Evolutionary conservation across 2,888 invertebrate species (phyloP).

Genomic region (Cosmia pyralina): DNA sequence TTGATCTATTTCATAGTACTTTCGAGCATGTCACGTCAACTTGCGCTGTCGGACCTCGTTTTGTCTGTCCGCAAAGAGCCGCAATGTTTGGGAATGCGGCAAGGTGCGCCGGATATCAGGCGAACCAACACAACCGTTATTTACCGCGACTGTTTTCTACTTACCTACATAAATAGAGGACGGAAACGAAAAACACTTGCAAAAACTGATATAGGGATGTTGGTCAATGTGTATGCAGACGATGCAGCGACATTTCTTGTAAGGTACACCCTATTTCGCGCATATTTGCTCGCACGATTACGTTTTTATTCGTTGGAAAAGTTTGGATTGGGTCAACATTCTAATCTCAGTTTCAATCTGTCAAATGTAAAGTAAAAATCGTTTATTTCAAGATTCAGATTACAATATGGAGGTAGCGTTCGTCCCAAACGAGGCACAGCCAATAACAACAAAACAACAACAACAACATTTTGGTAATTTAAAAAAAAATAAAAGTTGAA

Average conservation of each 20-base stretch:
- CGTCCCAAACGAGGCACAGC: too few relatives aligned
- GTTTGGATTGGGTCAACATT: not conserved
- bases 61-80: constrained; percentile 42
- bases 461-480: too few relatives aligned
- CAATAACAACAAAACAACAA: too few relatives aligned
- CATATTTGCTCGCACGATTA: constrained; percentile 15
- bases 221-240: constrained; percentile 41
- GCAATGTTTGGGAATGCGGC: constrained; percentile 62
- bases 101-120: constrained; percentile 70
- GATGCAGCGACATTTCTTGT: constrained; percentile 20
- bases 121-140: constrained; percentile 59
- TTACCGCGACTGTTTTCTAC: constrained; percentile 41
- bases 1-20: constrained; percentile 39
- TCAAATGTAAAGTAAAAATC: not conserved
- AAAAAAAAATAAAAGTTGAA: too few relatives aligned
- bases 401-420: too few relatives aligned
- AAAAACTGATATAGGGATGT: constrained; percentile 38
- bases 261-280: constrained; percentile 22
- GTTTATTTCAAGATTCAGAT: too few relatives aligned
- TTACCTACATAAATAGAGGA: constrained; percentile 14
- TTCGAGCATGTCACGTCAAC: constrained; percentile 36
- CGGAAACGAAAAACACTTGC: constrained; percentile 34
- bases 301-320: constrained; percentile 8
- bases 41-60: constrained; percentile 21
- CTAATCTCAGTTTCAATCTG: not conserved